Evolutionary conservation across 2,113 vertebrate species (phyloP), one percentile per base, ranked within the genome.

Genomic region (Cacatua alba): DNA sequence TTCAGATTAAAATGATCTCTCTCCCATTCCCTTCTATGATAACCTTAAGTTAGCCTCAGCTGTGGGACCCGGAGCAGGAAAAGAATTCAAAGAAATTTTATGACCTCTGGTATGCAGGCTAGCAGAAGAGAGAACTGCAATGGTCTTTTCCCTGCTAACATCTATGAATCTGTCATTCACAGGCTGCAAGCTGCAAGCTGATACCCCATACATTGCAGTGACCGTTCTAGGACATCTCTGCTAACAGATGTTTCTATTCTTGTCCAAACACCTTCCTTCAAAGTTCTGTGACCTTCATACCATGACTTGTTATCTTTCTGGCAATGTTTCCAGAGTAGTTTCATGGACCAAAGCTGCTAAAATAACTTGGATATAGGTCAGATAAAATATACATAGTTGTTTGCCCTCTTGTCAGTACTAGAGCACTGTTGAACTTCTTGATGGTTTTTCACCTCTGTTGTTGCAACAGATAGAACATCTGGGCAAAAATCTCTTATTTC

Each of bases 221-320:
- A 94, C 95, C n/a, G 69, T 93, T 96, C 95, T 93, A 96, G 96
- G 94, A 89, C 96, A 96, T 93, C 95, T 92, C 92, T 92, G 60
- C 92, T 86, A 97, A 94, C 94, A 96, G 94, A 96, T 95, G 96
- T 95, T 95, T 96, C 94, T 96, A 96, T 97, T 96, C 95, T 96
- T 94, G 96, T 95, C 92, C 88, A 95, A 94, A 94, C 93, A 96
- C 93, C 95, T 96, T 97, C 85, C 80, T 95, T 96, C 95, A 93
- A 95, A 96, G 88, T 94, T 95, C 95, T 92, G 71, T 96, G 96
- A 97, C 96, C 94, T 96, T 96, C 95, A 95, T 96, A 91, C 92
- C 88, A 53, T 26, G 43, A 94, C 80, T 96, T 71, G 72, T 84
- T 93, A 93, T 97, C 95, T 95, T 92, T 83, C 90, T 97, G 95